These are phyloP conservation scores for Pseudochirops cupreus DNA, from an alignment of 2,797 vertebrate genomes.

Conservation along the genomic window DNA sequence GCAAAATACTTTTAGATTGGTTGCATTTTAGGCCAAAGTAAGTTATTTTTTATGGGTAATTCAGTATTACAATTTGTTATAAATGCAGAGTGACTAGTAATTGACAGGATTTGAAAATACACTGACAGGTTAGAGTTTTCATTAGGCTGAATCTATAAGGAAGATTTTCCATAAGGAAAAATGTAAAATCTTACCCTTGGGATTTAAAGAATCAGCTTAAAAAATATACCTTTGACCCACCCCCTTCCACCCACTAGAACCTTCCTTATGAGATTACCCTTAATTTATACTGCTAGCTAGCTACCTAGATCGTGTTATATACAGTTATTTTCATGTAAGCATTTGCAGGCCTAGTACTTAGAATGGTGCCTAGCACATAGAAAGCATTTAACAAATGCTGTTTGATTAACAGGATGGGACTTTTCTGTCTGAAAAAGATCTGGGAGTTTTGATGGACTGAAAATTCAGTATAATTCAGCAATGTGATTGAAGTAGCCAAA, in stretches of 20 bases:
- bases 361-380: not conserved
- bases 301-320: not conserved
- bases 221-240: not conserved
- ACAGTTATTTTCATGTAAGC: not conserved
- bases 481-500: not conserved
- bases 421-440: not conserved
- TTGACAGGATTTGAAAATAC: not conserved
- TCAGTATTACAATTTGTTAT: not conserved
- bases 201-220: not conserved
- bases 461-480: not conserved
- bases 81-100: not conserved
- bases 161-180: not conserved
- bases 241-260: too few relatives aligned
- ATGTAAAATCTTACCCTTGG: not conserved
- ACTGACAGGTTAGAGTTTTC: not conserved
- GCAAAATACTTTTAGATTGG: not conserved
- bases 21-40: not conserved
- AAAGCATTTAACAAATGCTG: not conserved
- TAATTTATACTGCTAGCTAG: too few relatives aligned
- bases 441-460: not conserved
- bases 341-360: not conserved
- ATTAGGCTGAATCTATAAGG: not conserved
- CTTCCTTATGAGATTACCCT: too few relatives aligned
- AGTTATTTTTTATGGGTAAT: not conserved
- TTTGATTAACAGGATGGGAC: not conserved